These are phyloP conservation scores for Chesias legatella DNA, from an alignment of 2,888 invertebrate genomes.

Conservation along the genomic window DNA sequence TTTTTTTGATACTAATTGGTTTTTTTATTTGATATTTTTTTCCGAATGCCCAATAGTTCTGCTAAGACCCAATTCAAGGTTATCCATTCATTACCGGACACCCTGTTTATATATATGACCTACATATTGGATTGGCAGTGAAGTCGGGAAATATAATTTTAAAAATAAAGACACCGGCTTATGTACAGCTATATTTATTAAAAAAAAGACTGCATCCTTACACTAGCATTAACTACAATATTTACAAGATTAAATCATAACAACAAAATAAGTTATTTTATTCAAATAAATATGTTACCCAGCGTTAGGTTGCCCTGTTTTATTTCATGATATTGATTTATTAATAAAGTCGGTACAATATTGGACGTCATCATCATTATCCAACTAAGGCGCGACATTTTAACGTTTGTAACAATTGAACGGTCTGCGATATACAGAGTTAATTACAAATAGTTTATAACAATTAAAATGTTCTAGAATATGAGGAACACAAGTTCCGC, in stretches of 20 bases:
- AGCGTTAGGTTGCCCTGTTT: constrained; percentile 25
- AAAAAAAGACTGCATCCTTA: constrained; percentile 35
- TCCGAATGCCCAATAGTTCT: too few species aligned
- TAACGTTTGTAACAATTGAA: too few species aligned
- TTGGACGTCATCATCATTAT: constrained; percentile 2
- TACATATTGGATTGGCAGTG: too few species aligned
- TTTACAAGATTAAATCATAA: constrained; percentile 46
- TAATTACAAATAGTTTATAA: too few species aligned
- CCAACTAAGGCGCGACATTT: too few species aligned
- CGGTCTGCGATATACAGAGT: too few species aligned
- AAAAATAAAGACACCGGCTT: constrained; percentile 27
- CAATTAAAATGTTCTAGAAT: too few species aligned
- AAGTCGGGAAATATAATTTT: background rate
- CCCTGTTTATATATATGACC: too few species aligned
- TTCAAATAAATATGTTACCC: constrained; percentile 53
- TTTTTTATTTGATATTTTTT: too few species aligned
- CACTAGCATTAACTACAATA: constrained; percentile 41
- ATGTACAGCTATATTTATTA: constrained; percentile 29
- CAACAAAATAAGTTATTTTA: constrained; percentile 71
- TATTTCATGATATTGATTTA: background rate
- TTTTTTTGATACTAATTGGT: too few species aligned
- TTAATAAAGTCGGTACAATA: background rate
- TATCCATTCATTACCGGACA: too few species aligned
- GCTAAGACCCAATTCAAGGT: too few species aligned
- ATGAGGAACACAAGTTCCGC: constrained; percentile 10